Conservation (phyloP, 2,797 vertebrate genomes). For the Pithecia hirsuta region DNA sequence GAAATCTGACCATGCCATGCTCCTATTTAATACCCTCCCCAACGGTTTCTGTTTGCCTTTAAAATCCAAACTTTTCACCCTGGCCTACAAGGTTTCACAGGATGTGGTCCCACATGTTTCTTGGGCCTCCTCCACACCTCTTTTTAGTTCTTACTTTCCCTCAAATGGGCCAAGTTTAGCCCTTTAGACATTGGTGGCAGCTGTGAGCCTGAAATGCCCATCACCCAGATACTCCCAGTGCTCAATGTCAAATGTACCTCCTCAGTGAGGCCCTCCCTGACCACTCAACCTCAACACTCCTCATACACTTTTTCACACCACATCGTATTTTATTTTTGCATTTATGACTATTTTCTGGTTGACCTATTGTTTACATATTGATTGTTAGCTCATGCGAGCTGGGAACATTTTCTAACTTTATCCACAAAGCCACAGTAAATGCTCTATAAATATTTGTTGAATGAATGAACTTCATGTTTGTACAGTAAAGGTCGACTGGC, state of each 20-base stretch:
- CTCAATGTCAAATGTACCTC: neutral
- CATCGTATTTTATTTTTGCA: neutral
- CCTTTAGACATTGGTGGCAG: neutral
- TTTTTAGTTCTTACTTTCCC: neutral
- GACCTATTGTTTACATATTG: neutral
- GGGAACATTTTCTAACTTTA: neutral
- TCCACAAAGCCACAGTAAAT: neutral
- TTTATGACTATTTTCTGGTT: neutral
- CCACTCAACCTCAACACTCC: neutral
- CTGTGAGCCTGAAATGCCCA: neutral
- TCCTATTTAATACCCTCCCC: neutral
- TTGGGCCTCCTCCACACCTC: neutral
- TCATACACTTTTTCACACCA: neutral
- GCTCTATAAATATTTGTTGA: conserved; percentile 66
- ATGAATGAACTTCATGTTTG: conserved; percentile 38
- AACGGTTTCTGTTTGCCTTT: neutral
- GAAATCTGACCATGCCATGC: neutral
- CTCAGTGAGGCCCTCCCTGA: neutral
- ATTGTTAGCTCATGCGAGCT: neutral
- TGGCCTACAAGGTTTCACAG: neutral
- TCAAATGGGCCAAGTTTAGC: neutral
- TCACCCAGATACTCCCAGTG: neutral
- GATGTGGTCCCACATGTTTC: neutral
- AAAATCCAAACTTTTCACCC: neutral
- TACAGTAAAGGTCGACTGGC: neutral